Percentiles rank a stretch among this genome's conserved stretches.
Conservation (phyloP, 2,113 vertebrate genomes). For the Notothenia coriiceps region DNA sequence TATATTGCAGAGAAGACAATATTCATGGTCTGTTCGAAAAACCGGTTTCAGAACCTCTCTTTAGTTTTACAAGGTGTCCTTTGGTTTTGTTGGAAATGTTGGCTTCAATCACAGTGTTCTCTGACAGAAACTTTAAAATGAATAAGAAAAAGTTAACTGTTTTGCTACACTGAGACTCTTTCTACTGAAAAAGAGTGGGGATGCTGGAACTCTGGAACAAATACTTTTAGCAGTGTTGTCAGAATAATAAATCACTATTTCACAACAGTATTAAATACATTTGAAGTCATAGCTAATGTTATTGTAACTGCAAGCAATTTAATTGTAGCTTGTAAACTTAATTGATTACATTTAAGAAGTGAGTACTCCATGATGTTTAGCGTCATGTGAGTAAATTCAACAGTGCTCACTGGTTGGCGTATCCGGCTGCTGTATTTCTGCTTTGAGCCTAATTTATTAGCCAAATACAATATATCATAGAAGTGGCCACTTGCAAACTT, state of each 20-base stretch:
- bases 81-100: conserved; percentile 1
- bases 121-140: not conserved
- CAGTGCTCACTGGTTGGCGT: not conserved
- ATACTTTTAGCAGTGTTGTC: not conserved
- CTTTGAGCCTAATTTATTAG: not conserved
- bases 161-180: not conserved
- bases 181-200: not conserved
- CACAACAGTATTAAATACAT: conserved; percentile 18
- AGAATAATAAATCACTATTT: conserved; percentile 9
- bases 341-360: conserved; percentile 31
- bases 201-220: not conserved
- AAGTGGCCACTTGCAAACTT: not conserved
- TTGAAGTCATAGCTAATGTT: conserved; percentile 2
- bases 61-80: not conserved
- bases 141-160: not conserved
- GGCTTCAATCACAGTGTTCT: conserved; percentile 7
- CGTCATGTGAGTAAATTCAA: conserved; percentile 24
- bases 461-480: not conserved
- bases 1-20: not conserved
- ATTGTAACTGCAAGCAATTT: conserved; percentile 13
- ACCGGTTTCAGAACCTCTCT: not conserved
- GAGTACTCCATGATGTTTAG: conserved; percentile 26
- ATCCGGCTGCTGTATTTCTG: not conserved
- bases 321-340: conserved; percentile 26
- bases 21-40: not conserved